Base-by-base conservation (phyloP, 2,797 vertebrate genomes). In the Hemibagrus guttatus region DNA sequence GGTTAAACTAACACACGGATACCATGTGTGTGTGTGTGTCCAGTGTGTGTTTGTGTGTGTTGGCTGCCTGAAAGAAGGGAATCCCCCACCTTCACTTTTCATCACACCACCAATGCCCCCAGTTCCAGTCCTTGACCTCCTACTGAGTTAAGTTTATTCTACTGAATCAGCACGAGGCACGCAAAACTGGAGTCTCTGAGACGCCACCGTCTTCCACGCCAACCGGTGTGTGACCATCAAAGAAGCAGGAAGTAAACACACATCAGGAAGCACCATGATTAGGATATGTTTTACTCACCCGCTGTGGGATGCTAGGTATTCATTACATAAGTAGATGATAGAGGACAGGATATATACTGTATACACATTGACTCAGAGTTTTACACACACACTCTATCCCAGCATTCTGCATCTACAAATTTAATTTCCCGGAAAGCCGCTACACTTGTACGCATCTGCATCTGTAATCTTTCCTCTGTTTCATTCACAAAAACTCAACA, bases 1-100 rank as follows among this genome's bases (percentile, higher is more conserved):
- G 83, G 84, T 89, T 88, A 89, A 88, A 88, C 88, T 59, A 88
- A 88, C 87, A 91, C 83, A 59, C 59, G 76, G 13, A 78, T 52
- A 35, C 56, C 23, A 49, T 83, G 66, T 88, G 46, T 49, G 46
- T 46, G 46, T 46, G 74, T 84, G 82, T 72, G 81, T 84, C 81
- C 83, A 82, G 88, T 71, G 76, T 87, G 85, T 82, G 64, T 84
- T 59, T 86, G 84, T 64, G 21, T 75, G 31, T 71, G 64, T 81
- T 54, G 68, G 83, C 81, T 64, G 84, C 81, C 71, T 81, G 59
- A 9, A 54, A 52, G 42, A 76, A 81, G 52, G 88, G 88, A 90
- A 89, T 89, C 87, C 87, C 86, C 61, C 31, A 58, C 75, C 68
- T 90, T 88, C 75, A 68, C 63, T 82, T 82, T 82, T 85, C 35